Base-by-base conservation (phyloP, 2,797 vertebrate species). In the Anguilla megastoma region DNA sequence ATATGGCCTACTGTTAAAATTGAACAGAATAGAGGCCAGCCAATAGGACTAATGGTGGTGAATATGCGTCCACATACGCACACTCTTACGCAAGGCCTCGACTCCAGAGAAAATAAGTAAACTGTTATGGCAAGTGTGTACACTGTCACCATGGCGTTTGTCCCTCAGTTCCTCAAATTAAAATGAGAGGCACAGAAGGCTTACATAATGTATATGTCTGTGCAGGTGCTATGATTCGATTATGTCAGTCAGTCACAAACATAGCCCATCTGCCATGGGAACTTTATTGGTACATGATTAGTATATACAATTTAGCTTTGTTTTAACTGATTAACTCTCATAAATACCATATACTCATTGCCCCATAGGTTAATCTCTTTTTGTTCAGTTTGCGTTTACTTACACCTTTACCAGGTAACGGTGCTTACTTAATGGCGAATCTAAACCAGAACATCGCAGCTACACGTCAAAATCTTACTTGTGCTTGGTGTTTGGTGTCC, bases 231-330 rank as follows among this genome's bases (percentile, higher is more conserved):
- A 27, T 54, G 10, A 45, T 71, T 30, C 24, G 33, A n/a, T 18
- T 48, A 24, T 84, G 41, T 66, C 36, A n/a, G n/a, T 50, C 18
- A 74, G 84, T 84, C 24, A 56, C 16, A 45, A 54, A n/a, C 45
- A 85, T 74, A 27, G 58, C 3, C 56, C 58, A 48, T 27, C 30
- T 66, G 85, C 1, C 36, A 41, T 10, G 2, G 3, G 1, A 58
- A 52, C 87, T 33, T 27, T 50, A 36, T 69, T 5, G 8, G n/a
- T 85, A 21, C 21, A 54, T 33, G 60, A 84, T 27, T 50, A 36
- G 21, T 88, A 41, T 84, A 54, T 85, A n/a, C 60, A 36, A 18
- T 69, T 85, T n/a, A 54, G 71, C 48, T 83, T 87, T 84, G 79
- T 10, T 36, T 24, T 4, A 9, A 54, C 82, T 41, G 10, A 24